Evolutionary conservation across 1,140 invertebrate species (phyloP).

Genomic region (Latrodectus geometricus): DNA sequence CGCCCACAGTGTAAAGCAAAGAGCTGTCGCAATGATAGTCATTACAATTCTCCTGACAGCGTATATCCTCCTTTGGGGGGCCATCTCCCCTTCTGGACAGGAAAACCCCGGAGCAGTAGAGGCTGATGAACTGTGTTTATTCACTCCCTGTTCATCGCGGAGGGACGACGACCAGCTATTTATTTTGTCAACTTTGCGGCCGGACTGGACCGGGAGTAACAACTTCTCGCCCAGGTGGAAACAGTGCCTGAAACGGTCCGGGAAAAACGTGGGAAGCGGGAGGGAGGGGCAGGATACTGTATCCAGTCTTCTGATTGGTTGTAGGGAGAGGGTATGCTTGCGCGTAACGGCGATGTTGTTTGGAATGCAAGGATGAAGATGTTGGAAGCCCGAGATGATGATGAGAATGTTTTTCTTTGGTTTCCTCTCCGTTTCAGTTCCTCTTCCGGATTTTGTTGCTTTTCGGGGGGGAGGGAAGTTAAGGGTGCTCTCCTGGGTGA

Average conservation of each 20-base stretch:
- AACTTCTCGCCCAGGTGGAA: slow-evolving; percentile 1
- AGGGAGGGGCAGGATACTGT: slow-evolving; percentile 30
- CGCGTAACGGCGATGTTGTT: slow-evolving; percentile 13
- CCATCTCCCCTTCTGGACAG: slow-evolving; percentile 6
- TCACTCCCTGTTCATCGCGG: not conserved
- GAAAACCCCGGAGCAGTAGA: not conserved
- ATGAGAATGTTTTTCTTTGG: too few species aligned
- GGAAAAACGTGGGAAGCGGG: not conserved
- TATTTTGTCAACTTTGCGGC: not conserved
- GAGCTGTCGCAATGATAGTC: slow-evolving; percentile 13
- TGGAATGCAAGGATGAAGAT: slow-evolving; percentile 1
- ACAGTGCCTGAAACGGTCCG: not conserved
- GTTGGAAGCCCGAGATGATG: too few species aligned
- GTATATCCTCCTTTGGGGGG: not conserved
- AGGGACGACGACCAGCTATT: not conserved
- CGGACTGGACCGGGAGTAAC: not conserved
- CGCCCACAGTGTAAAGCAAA: slow-evolving; percentile 24
- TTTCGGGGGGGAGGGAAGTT: too few species aligned
- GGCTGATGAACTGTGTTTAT: not conserved
- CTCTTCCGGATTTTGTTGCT: too few species aligned
- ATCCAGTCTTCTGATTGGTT: slow-evolving; percentile 29
- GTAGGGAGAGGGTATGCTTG: not conserved
- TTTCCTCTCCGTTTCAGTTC: too few species aligned
- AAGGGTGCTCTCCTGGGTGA: too few species aligned
- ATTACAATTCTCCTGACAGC: slow-evolving; percentile 31